These are phyloP conservation scores for Drosophila cardini DNA, from an alignment of 1,140 invertebrate species.

Conservation along the genomic window DNA sequence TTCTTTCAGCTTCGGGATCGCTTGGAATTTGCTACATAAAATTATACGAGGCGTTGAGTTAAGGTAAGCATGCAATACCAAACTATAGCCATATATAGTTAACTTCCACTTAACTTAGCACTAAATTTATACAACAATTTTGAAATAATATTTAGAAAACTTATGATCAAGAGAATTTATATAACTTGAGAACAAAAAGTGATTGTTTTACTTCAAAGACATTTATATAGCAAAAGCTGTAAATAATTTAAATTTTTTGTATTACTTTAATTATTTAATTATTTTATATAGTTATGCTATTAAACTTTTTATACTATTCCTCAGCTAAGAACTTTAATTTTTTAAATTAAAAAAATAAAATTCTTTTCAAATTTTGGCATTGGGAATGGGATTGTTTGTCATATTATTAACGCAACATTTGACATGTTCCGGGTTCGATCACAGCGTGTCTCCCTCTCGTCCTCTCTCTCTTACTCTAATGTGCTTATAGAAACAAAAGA, in stretches of 20 bases:
- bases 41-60: slow-evolving; percentile 77
- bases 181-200: too few relatives aligned
- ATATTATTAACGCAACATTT: slow-evolving; percentile 74
- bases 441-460: slow-evolving; percentile 23
- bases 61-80: slow-evolving; percentile 57
- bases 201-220: too few relatives aligned
- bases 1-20: slow-evolving; percentile 9
- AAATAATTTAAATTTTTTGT: too few relatives aligned
- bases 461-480: slow-evolving; percentile 28
- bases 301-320: too few relatives aligned
- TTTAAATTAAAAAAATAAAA: neutral
- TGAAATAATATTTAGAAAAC: neutral
- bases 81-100: neutral
- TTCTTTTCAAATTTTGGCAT: too few relatives aligned
- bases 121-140: slow-evolving; percentile 3
- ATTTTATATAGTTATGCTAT: too few relatives aligned
- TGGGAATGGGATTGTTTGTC: slow-evolving; percentile 18
- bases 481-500: slow-evolving; percentile 31
- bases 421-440: slow-evolving; percentile 40
- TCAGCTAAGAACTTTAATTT: too few relatives aligned
- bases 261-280: too few relatives aligned
- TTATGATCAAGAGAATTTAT: neutral
- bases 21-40: slow-evolving; percentile 61
- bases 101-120: neutral
- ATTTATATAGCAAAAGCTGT: too few relatives aligned